A percentile compares a stretch with the other conserved stretches of the same genome.
Evolutionary conservation across 2,888 invertebrate species (phyloP).

Genomic region (Thymelicus acteon): DNA sequence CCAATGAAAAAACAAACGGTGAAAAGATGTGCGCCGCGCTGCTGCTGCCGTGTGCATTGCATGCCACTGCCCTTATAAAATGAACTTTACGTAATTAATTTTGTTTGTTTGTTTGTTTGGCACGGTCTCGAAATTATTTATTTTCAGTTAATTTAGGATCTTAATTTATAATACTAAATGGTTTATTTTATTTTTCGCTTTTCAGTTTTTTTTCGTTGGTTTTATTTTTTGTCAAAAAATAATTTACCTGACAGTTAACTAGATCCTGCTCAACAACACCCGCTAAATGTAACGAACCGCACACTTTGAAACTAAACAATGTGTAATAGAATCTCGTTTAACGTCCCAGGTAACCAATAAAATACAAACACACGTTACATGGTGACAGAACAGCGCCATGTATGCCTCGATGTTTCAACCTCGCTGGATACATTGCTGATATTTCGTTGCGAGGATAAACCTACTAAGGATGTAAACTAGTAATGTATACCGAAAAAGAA

Average conservation of each 20-base stretch:
- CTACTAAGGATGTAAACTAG: neutral
- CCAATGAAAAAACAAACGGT: too few species aligned
- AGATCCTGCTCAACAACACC: constrained; percentile 6
- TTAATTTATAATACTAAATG: too few species aligned
- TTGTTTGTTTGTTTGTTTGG: too few species aligned
- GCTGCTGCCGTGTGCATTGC: too few species aligned
- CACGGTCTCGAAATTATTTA: too few species aligned
- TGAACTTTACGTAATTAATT: too few species aligned
- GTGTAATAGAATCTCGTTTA: constrained; percentile 63
- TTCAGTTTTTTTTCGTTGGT: too few species aligned
- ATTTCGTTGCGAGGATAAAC: neutral
- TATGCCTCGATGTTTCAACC: neutral
- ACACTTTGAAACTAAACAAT: constrained; percentile 61
- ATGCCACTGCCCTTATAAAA: too few species aligned
- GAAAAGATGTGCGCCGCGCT: too few species aligned
- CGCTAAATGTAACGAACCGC: constrained; percentile 12
- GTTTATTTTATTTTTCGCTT: too few species aligned
- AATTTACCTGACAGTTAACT: neutral
- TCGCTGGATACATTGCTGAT: constrained; percentile 6
- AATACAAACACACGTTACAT: constrained; percentile 48
- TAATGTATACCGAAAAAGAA: neutral
- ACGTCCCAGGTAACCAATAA: constrained; percentile 59
- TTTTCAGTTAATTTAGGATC: too few species aligned
- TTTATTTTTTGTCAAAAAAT: too few species aligned
- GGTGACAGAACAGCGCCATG: neutral